Conservation (phyloP, 2,113 vertebrate genomes). For the Suncus etruscus region DNA sequence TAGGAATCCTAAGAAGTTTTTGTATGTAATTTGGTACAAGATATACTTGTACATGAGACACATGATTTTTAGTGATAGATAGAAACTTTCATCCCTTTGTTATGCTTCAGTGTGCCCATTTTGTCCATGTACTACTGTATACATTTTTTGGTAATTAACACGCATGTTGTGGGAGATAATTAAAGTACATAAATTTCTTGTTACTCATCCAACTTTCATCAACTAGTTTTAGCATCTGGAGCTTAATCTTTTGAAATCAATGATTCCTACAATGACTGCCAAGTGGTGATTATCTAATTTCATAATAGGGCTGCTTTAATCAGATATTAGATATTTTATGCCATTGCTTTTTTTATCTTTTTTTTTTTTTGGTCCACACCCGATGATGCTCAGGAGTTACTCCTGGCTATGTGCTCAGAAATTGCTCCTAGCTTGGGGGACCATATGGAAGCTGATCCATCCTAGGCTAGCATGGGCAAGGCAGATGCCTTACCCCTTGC, state of each 20-base stretch:
- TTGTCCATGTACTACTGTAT: neutral
- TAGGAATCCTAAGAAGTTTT: neutral
- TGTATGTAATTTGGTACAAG: neutral
- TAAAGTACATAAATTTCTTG: neutral
- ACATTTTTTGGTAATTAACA: neutral
- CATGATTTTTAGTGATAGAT: neutral
- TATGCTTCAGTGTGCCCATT: neutral
- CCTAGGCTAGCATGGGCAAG: no score
- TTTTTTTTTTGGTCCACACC: no score
- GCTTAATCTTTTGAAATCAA: slow-evolving; percentile 45
- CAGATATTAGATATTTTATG: slow-evolving; percentile 40
- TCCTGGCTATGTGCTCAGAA: no score
- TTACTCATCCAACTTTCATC: slow-evolving; percentile 5
- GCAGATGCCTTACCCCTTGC: no score
- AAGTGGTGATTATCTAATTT: slow-evolving; percentile 22
- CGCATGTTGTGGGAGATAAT: neutral
- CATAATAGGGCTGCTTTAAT: slow-evolving; percentile 34
- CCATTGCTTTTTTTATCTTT: slow-evolving; percentile 17
- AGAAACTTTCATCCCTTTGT: neutral
- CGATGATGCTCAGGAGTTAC: no score
- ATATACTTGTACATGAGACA: neutral
- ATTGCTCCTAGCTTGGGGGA: no score
- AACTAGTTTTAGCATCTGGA: slow-evolving; percentile 16
- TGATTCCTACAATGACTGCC: neutral
- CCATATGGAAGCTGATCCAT: no score